A percentile compares a stretch with the other conserved stretches of the same genome.
Conservation (phyloP, 2,888 invertebrate species). For the Drosophila tripunctata region DNA sequence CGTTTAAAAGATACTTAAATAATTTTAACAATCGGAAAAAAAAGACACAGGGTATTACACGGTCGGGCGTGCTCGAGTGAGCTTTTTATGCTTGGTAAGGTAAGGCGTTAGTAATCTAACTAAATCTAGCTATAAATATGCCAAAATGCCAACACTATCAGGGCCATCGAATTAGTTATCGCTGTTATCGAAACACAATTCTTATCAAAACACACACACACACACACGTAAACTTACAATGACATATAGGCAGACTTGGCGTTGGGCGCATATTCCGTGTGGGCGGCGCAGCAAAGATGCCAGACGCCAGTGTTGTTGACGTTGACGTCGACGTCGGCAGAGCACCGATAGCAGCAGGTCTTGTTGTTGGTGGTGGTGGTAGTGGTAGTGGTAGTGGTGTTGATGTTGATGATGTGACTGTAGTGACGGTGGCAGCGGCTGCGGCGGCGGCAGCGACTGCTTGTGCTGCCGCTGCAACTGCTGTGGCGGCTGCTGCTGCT, state of each 20-base stretch:
- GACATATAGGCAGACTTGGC: slow-evolving; percentile 85
- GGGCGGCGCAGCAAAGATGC: slow-evolving; percentile 43
- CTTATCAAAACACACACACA: slow-evolving; percentile 53
- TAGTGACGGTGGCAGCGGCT: slow-evolving; percentile 7
- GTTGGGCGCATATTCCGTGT: slow-evolving; percentile 84
- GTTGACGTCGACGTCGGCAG: slow-evolving; percentile 30
- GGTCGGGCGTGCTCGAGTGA: too few relatives aligned
- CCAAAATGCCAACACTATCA: too few relatives aligned
- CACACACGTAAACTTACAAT: slow-evolving; percentile 18
- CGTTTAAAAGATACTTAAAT: too few relatives aligned
- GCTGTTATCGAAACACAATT: slow-evolving; percentile 23
- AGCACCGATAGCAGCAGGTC: slow-evolving; percentile 30
- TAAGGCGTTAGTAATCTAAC: too few relatives aligned
- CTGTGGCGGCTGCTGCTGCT: slow-evolving; percentile 3
- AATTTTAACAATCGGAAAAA: too few relatives aligned
- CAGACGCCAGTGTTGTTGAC: slow-evolving; percentile 33
- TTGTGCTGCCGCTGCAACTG: slow-evolving; percentile 25
- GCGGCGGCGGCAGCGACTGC: slow-evolving; percentile 6
- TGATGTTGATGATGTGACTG: slow-evolving; percentile 34
- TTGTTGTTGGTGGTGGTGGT: slow-evolving; percentile 31
- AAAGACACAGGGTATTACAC: too few relatives aligned
- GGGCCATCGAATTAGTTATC: slow-evolving; percentile 22
- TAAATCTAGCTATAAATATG: too few relatives aligned
- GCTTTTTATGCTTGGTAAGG: too few relatives aligned
- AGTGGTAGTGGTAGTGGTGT: slow-evolving; percentile 25